These are phyloP conservation scores for Athrips mouffetella DNA, from an alignment of 2,888 invertebrate genomes.

Conservation along the genomic window DNA sequence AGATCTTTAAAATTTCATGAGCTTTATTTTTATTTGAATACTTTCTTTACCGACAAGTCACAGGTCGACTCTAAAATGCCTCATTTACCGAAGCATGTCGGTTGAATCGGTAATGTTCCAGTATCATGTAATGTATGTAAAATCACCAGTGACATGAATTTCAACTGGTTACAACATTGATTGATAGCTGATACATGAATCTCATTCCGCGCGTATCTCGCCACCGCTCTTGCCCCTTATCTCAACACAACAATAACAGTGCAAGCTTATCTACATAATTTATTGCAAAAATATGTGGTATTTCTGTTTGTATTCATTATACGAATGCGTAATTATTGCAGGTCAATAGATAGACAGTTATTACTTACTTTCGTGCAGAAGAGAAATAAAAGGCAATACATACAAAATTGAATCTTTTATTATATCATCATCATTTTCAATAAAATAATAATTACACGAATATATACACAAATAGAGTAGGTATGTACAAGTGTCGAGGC, in stretches of 20 bases:
- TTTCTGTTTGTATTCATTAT: neutral
- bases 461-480: conserved; percentile 69
- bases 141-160: conserved; percentile 15
- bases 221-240: conserved; percentile 6
- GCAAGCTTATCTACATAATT: neutral
- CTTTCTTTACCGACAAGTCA: neutral
- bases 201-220: conserved; percentile 2
- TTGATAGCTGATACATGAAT: conserved; percentile 11
- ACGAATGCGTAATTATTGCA: too few relatives aligned
- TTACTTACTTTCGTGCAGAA: neutral
- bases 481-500: conserved; percentile 74
- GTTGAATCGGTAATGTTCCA: conserved; percentile 1
- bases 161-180: conserved; percentile 17
- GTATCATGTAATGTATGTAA: conserved; percentile 5
- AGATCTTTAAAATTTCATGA: too few relatives aligned
- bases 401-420: conserved; percentile 68
- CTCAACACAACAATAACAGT: conserved; percentile 5
- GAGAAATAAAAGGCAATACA: conserved; percentile 12
- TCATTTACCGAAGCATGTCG: neutral
- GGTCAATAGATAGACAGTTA: neutral
- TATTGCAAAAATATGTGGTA: neutral
- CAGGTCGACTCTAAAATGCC: neutral
- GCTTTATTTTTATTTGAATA: too few relatives aligned
- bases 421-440: conserved; percentile 65
- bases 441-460: conserved; percentile 76